phyloP scores from a whole-genome alignment of 1,140 invertebrate genomes.

The Neodiprion pinetum region DNA sequence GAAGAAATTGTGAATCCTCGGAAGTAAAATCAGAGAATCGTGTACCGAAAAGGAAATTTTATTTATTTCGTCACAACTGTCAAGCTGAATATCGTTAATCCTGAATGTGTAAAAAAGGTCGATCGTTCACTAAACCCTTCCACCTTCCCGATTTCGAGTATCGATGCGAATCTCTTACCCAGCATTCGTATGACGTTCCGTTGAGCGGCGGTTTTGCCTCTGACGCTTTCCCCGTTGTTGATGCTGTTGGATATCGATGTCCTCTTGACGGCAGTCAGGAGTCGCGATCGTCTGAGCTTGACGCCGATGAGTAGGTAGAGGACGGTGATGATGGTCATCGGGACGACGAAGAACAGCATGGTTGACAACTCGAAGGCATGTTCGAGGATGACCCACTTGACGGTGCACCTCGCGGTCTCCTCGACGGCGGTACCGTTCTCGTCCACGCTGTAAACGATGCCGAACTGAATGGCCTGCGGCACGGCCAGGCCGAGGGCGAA shows the following conservation, averaged over 20 bases:
- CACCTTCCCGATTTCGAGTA: too few relatives aligned
- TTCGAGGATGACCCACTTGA: slow-evolving; percentile 68
- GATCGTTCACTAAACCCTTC: too few relatives aligned
- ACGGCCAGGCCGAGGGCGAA: slow-evolving; percentile 77
- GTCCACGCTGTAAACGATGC: slow-evolving; percentile 64
- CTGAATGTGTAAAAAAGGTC: too few relatives aligned
- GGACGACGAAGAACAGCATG: slow-evolving; percentile 83
- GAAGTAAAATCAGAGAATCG: too few relatives aligned
- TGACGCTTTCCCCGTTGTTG: slow-evolving; percentile 44
- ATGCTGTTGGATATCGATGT: slow-evolving; percentile 42
- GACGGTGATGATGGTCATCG: slow-evolving; percentile 86
- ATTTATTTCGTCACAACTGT: too few relatives aligned
- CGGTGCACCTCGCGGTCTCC: slow-evolving; percentile 62
- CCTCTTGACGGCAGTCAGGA: slow-evolving; percentile 59
- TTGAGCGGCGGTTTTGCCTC: slow-evolving; percentile 55
- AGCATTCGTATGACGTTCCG: slow-evolving; percentile 73
- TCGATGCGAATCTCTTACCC: slow-evolving; percentile 59
- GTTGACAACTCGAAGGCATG: slow-evolving; percentile 86
- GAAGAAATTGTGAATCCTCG: too few relatives aligned
- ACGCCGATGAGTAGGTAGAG: slow-evolving; percentile 86
- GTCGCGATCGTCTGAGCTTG: slow-evolving; percentile 70
- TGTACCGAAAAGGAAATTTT: too few relatives aligned
- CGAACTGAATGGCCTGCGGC: slow-evolving; percentile 81
- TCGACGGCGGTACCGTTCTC: slow-evolving; percentile 58
- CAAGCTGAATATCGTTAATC: too few relatives aligned